Percentiles rank a stretch among this genome's conserved stretches.
phyloP scores from a whole-genome alignment of 2,888 invertebrate genomes.

The Cylloceria caligata region DNA sequence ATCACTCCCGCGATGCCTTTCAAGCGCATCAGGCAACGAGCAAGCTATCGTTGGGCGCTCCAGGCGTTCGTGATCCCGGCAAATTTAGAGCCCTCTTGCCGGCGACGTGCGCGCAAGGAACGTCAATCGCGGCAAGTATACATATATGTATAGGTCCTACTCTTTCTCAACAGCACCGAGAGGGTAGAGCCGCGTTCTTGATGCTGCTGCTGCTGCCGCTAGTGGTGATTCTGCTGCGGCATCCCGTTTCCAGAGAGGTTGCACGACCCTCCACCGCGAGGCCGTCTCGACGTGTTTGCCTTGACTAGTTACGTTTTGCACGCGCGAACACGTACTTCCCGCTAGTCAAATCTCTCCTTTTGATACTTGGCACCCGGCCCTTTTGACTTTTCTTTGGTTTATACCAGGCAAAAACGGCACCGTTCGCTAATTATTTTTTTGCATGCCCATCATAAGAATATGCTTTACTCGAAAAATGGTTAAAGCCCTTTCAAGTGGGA shows the following conservation, averaged over 20 bases:
- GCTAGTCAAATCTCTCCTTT: slow-evolving; percentile 4
- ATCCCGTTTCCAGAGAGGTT: slow-evolving; percentile 29
- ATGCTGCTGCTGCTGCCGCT: slow-evolving; percentile 3
- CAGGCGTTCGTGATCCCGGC: slow-evolving; percentile 65
- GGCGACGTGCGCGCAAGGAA: slow-evolving; percentile 29
- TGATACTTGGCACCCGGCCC: not conserved
- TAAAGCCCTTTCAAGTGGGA: no score
- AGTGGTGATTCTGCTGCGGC: no score
- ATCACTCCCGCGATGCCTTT: slow-evolving; percentile 16
- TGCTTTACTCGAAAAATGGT: no score
- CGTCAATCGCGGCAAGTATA: slow-evolving; percentile 15
- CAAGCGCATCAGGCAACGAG: slow-evolving; percentile 48
- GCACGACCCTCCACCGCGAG: slow-evolving; percentile 10
- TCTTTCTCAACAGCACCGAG: slow-evolving; percentile 25
- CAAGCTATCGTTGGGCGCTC: slow-evolving; percentile 57
- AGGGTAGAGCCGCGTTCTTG: slow-evolving; percentile 27
- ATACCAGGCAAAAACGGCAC: not conserved
- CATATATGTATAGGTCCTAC: slow-evolving; percentile 23
- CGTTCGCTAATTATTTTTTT: no score
- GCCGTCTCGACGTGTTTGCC: not conserved
- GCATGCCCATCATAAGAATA: no score
- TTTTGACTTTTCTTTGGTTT: not conserved
- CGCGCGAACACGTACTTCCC: slow-evolving; percentile 4
- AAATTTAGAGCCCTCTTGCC: slow-evolving; percentile 56
- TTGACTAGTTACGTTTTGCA: slow-evolving; percentile 22